Conservation (phyloP, 2,888 invertebrate species). For the Chironomus tentans region DNA sequence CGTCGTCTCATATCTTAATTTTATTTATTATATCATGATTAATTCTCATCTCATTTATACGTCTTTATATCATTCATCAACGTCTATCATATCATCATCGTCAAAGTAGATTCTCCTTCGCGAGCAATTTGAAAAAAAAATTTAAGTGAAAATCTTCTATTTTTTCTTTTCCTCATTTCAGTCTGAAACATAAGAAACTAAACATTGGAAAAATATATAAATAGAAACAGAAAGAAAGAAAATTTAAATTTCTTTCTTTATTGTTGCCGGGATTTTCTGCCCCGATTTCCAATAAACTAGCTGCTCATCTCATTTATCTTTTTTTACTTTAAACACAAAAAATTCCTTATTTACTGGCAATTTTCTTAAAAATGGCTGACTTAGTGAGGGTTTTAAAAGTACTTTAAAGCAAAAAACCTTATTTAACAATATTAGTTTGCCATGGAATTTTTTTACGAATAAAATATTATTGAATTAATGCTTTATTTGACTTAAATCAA, state of each 20-base stretch:
- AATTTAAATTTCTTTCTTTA: neutral
- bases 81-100: neutral
- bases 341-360: no score
- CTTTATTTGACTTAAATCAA: no score
- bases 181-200: neutral
- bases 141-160: neutral
- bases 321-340: no score
- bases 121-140: neutral
- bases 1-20: neutral
- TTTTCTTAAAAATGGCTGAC: no score
- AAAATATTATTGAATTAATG: no score
- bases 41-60: constrained; percentile 20
- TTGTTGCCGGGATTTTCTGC: constrained; percentile 26
- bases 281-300: constrained; percentile 10
- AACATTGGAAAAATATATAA: neutral
- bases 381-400: no score
- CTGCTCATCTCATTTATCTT: no score
- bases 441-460: no score
- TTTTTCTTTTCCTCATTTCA: no score
- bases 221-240: neutral
- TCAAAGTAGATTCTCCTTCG: neutral
- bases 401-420: no score
- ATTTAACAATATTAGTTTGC: no score
- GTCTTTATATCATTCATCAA: neutral
- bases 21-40: constrained; percentile 1